Conservation (phyloP, 2,888 invertebrate genomes). For the Xylota sylvarum region DNA sequence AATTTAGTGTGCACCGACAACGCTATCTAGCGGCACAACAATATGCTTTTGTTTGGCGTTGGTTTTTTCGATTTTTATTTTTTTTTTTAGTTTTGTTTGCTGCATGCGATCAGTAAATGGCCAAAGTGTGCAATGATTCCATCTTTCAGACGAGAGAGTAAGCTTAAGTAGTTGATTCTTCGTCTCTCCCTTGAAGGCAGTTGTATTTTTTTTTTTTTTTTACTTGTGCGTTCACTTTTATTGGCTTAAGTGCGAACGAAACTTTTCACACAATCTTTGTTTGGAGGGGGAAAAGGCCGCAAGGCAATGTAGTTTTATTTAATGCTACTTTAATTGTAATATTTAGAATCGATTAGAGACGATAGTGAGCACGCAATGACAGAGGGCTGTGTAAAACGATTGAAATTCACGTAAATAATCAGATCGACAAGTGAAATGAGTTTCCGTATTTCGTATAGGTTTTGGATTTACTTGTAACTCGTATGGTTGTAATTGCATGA, state of each 20-base stretch:
- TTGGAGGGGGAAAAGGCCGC: constrained; percentile 19
- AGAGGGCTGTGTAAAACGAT: neutral
- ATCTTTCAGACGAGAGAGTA: constrained; percentile 39
- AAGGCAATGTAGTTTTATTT: constrained; percentile 35
- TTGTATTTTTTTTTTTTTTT: neutral
- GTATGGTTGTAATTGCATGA: neutral
- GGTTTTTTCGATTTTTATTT: neutral
- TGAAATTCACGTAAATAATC: constrained; percentile 20
- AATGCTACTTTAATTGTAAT: constrained; percentile 64
- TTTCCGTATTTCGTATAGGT: constrained; percentile 22
- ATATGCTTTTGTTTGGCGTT: constrained; percentile 27
- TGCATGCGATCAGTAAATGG: constrained; percentile 51
- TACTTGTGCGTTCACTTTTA: constrained; percentile 24
- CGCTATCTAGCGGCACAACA: constrained; percentile 41
- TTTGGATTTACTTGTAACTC: neutral
- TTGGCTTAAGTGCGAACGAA: constrained; percentile 57
- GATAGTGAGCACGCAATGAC: constrained; percentile 56
- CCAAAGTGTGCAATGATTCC: constrained; percentile 66
- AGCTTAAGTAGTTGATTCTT: constrained; percentile 11
- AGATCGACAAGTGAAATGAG: constrained; percentile 50
- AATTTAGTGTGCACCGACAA: constrained; percentile 62
- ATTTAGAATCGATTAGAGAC: constrained; percentile 68
- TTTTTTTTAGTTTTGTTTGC: neutral
- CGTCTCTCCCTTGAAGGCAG: neutral
- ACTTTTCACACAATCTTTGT: constrained; percentile 45